Base-by-base conservation (phyloP, 2,113 vertebrate species). In the Neogobius melanostomus region DNA sequence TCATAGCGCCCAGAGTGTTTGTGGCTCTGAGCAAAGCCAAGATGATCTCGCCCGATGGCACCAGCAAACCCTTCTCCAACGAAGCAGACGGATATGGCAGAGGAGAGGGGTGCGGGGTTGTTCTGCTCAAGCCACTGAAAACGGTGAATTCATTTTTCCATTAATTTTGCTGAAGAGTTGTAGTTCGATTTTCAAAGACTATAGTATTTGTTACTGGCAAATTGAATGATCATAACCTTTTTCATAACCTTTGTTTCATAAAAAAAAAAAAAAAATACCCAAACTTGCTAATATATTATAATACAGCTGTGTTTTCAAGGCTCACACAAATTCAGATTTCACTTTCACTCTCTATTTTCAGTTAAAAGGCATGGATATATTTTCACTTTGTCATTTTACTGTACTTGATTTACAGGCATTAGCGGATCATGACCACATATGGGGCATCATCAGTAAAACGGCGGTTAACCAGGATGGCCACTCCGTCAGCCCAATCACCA, bases 51-150 rank as follows among this genome's bases (percentile, higher is more conserved):
- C 90, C 94, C 0, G 94, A 94, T 0, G 95, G 95, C 28, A 91
- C 88, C n/a, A 95, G 94, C 89, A 95, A 93, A 75, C 92, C 95
- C 4, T 97, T 96, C 82, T 94, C 93, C 69, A 93, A 53, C 54
- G 88, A 60, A 57, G 94, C 94, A 69, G 88, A 95, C 50, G 95
- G 94, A n/a, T 97, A 96, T 5, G 95, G 95, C 51, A 92, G 95
- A 90, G 95, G 95, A 54, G 95, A 97, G 86, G 95, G 95, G 48
- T 97, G 95, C 0, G 95, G 95, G 0, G 85, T 96, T 47, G 77
- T 95, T 82, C 86, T 94, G 4, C 86, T 96, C 28, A 96, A 96
- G 17, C 91, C 93, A 0, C 74, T 96, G 43, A 87, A 82, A 91
- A 93, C 93, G 88, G 95, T 95, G 80, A 67, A 8, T n/a, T 54